Evolutionary conservation across 2,113 vertebrate species (phyloP).

Genomic region (cat (Felis catus)): DNA sequence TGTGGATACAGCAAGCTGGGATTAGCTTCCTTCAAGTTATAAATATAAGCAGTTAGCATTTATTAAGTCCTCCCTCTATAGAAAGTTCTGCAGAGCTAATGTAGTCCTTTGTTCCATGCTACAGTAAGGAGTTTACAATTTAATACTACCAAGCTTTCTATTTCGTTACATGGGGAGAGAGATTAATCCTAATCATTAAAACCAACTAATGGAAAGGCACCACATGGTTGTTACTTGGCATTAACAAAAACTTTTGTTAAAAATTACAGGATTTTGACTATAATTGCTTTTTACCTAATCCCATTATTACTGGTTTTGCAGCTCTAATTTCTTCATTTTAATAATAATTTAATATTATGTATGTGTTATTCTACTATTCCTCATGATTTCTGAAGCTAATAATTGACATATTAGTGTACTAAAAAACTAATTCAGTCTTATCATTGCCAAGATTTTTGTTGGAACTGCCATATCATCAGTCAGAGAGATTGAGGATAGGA

Average conservation of each 20-base stretch:
- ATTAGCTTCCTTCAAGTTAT: background rate
- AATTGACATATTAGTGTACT: background rate
- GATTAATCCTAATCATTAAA: background rate
- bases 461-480: background rate
- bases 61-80: background rate
- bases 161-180: background rate
- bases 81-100: background rate
- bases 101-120: background rate
- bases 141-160: background rate
- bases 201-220: background rate
- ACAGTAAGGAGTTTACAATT: background rate
- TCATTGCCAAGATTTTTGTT: background rate
- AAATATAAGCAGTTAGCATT: background rate
- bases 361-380: background rate
- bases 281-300: conserved; percentile 28
- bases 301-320: conserved; percentile 3
- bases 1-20: background rate
- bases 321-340: background rate
- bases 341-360: conserved; percentile 27
- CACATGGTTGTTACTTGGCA: background rate
- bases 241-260: conserved; percentile 42
- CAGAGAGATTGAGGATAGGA: background rate
- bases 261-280: background rate
- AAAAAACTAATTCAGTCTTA: conserved; percentile 9
- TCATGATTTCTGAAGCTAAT: conserved; percentile 26